Evolutionary conservation across 2,888 invertebrate genomes (phyloP).

Genomic region (Fragum whitleyi): DNA sequence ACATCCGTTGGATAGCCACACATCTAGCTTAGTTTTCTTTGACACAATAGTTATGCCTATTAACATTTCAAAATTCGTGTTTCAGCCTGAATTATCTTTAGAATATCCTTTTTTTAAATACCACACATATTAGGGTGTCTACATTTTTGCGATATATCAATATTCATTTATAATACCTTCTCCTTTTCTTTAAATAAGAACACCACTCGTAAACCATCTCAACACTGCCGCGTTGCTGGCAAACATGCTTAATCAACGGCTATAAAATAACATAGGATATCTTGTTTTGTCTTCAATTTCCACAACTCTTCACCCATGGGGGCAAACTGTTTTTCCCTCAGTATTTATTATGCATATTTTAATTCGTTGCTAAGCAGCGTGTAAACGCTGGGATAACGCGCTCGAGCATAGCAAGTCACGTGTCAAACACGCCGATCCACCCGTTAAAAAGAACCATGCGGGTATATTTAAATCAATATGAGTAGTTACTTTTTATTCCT

Average conservation of each 20-base stretch:
- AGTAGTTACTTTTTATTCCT: conserved; percentile 31
- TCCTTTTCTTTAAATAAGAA: no score
- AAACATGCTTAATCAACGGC: neutral
- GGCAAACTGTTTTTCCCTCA: neutral
- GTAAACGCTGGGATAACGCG: conserved; percentile 34
- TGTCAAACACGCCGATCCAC: conserved; percentile 37
- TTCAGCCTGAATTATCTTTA: no score
- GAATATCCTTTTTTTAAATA: no score
- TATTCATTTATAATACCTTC: no score
- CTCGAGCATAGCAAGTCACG: conserved; percentile 38
- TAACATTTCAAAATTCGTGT: no score
- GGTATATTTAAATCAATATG: conserved; percentile 41
- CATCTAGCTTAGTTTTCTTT: no score
- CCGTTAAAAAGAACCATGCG: conserved; percentile 41
- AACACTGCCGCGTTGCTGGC: no score
- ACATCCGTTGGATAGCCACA: no score
- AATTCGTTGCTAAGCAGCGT: conserved; percentile 37
- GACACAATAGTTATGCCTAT: no score
- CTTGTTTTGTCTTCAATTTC: neutral
- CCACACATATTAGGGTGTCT: no score
- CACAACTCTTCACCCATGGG: neutral
- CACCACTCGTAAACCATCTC: no score
- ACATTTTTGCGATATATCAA: no score
- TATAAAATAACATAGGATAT: neutral
- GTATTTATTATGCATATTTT: conserved; percentile 24